Base-by-base conservation (phyloP, 2,888 invertebrate genomes). In the Corbicula japonica region DNA sequence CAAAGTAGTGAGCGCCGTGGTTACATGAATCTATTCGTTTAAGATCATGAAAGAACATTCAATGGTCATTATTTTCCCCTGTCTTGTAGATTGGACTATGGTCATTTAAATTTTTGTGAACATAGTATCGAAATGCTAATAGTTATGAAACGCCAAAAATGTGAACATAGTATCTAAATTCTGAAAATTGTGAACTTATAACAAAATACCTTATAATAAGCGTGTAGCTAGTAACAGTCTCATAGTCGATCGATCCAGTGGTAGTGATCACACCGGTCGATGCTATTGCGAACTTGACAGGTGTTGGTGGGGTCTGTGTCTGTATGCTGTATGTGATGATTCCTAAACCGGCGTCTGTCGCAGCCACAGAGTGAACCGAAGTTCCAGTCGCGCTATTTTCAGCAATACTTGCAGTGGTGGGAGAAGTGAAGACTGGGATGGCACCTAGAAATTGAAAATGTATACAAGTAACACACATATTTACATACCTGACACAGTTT, bases 71-170 rank as follows among this genome's bases (percentile, higher is more conserved):
- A 1, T 32, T 8, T 32, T 34, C 21, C n/a, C 18, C 30, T 56
- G 15, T 56, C 34, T 32, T 56, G 2, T 32, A n/a, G 8, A 8
- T 56, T 3, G 80, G 84, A 0, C 34, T 54, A n/a, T 79, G 63
- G 28, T 84, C 84, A 65, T 69, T 81, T 0, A 74, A 66, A 48
- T 84, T 70, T n/a, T 35, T n/a, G 8, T 18, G 81, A 34, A 18
- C 44, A 62, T 0, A 84, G 63, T 12, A 62, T 76, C 48, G 79
- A 23, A 0, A 46, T 34, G 10, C 41, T 69, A 44, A 60, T 71
- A 8, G 5, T 21, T 35, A 38, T 52, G 26, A 52, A 52, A 28
- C 52, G 10, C 52, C 28, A 5, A 15, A 41, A 41, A 41, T 41
- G 41, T 41, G 41, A 12, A 41, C 15, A 41, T 18, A 41, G 41